Base-by-base conservation (phyloP, 2,113 vertebrate genomes). In the Dermatemys mawii region DNA sequence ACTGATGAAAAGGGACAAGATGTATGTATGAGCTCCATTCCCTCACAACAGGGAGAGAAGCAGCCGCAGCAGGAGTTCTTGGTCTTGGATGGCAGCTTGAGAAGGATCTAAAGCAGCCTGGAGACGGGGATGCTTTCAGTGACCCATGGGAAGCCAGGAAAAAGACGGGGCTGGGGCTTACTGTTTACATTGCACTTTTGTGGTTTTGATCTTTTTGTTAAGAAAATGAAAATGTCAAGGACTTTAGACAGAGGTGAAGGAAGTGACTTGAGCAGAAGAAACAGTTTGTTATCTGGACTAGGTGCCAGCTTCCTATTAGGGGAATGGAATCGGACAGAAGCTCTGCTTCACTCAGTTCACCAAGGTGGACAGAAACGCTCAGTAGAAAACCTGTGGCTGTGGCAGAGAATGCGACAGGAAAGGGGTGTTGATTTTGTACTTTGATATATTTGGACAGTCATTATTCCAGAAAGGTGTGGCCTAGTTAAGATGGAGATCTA, bases 1-100 rank as follows among this genome's bases (percentile, higher is more conserved):
- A 46, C 78, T 51, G 4, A 51, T 22, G 5, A 32, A 6, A 83
- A 89, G 19, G 24, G 44, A 16, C 2, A 87, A 95, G 88, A 81
- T 50, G 29, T 0, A 24, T 14, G 0, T 51, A 19, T 73, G 3
- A 75, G 41, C 41, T 75, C 41, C 22, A 11, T 44, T 46, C 41
- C 41, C 24, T 75, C 22, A 46, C 41, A 75, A 75, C 38, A 41
- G 38, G 41, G 41, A 22, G 24, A 27, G 24, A 75, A 13, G n/a
- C 12, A 44, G 41, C 21, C 44, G 73, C 22, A 44, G 70, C 4
- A 75, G 11, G 22, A 41, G 24, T 46, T 75, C 38, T 46, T 75
- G 22, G 41, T 44, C 24, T 75, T 27, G 6, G 5, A 44, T 88
- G 82, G 14, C 6, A 80, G 6, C 26, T 86, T 38, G 22, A 38